phyloP scores from a whole-genome alignment of 2,113 vertebrate species.

The Micronycteris hirsuta region DNA sequence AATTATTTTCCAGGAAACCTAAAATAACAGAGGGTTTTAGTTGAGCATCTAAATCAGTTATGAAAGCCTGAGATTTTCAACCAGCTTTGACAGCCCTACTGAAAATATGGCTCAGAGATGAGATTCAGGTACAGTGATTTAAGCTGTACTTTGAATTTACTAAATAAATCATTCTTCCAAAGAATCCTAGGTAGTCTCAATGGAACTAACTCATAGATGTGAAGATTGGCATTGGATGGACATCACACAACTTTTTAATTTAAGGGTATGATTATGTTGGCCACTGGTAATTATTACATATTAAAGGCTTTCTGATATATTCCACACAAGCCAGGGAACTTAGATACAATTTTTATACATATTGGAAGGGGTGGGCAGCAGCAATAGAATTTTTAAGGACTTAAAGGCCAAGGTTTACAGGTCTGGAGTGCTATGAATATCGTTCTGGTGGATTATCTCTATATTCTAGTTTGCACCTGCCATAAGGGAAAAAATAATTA shows the following conservation, averaged over 20 bases:
- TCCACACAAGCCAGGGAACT: neutral
- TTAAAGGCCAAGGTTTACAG: neutral
- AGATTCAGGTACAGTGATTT: neutral
- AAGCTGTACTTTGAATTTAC: neutral
- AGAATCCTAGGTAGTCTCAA: neutral
- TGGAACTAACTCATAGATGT: neutral
- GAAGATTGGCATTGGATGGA: neutral
- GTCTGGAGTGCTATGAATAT: neutral
- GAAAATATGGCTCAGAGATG: neutral
- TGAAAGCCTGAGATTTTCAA: neutral
- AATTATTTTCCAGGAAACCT: neutral
- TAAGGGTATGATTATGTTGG: neutral
- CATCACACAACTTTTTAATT: neutral
- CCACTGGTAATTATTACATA: neutral
- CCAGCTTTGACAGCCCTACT: neutral
- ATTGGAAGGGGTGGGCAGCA: fast-evolving
- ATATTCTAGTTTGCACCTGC: neutral
- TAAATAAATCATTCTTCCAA: conserved; percentile 19
- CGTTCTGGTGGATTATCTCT: neutral
- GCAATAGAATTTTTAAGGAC: neutral
- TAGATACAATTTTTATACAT: neutral
- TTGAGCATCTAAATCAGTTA: neutral
- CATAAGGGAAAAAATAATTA: neutral
- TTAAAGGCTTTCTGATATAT: neutral
- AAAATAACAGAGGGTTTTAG: neutral